Conservation (phyloP, 2,113 vertebrate genomes). For the Crocuta crocuta region DNA sequence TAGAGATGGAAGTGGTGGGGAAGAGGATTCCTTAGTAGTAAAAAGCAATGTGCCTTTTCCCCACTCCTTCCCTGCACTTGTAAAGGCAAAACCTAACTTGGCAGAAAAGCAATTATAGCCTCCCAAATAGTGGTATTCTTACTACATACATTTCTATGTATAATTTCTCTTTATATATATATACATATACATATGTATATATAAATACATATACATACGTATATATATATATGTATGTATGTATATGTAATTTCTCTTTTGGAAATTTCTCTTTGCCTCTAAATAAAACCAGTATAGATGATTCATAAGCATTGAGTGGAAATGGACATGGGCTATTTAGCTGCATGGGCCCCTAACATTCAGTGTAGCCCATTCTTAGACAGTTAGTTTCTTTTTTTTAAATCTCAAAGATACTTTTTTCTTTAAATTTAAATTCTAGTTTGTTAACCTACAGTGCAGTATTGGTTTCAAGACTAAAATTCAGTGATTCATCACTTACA, state of each 20-base stretch:
- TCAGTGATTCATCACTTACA: too few species aligned
- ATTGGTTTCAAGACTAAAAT: too few species aligned
- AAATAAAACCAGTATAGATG: neutral
- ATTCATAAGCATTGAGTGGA: neutral
- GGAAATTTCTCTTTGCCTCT: conserved; percentile 24
- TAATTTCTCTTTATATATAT: neutral
- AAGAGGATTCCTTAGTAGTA: neutral
- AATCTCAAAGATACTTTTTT: too few species aligned
- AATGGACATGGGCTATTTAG: neutral
- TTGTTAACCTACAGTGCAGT: too few species aligned
- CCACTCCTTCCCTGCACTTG: neutral
- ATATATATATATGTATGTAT: too few species aligned
- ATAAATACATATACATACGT: too few species aligned
- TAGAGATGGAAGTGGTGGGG: neutral
- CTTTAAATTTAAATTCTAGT: too few species aligned
- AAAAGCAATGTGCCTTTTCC: neutral
- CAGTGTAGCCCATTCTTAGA: neutral
- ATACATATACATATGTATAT: too few species aligned
- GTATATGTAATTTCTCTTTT: neutral
- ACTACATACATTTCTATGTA: neutral
- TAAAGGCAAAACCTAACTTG: neutral
- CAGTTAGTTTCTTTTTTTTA: neutral
- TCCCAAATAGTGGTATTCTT: neutral
- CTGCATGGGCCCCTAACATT: neutral
- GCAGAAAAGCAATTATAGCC: neutral